These are phyloP conservation scores for Lutjanus campechanus DNA, from an alignment of 2,797 vertebrate species.

Conservation along the genomic window DNA sequence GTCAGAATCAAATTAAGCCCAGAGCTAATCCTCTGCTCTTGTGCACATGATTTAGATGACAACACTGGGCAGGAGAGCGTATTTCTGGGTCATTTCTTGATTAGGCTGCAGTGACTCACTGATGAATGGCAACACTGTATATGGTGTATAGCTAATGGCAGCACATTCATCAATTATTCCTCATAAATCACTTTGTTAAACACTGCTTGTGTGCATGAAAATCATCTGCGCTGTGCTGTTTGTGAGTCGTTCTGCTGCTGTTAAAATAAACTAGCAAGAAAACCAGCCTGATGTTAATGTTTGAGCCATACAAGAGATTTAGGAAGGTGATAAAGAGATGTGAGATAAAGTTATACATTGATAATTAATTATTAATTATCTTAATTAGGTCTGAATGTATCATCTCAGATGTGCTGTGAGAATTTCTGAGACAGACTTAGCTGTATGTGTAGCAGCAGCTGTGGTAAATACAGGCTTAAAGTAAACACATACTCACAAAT, in stretches of 20 bases:
- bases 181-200: conserved; percentile 46
- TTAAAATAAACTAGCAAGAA: conserved; percentile 11
- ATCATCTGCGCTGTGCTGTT: conserved; percentile 12
- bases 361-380: not conserved
- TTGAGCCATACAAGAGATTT: conserved; percentile 12
- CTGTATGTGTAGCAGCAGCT: not conserved
- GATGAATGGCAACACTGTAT: conserved; percentile 45
- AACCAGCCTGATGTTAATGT: conserved; percentile 7
- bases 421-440: not conserved
- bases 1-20: conserved; percentile 47
- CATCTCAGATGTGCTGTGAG: not conserved
- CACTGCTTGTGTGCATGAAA: conserved; percentile 24
- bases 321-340: not conserved
- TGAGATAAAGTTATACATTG: not conserved
- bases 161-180: conserved; percentile 49
- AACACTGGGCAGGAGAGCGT: conserved; percentile 4
- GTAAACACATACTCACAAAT: not conserved
- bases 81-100: conserved; percentile 65
- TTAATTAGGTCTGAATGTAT: not conserved
- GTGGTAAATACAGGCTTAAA: not conserved
- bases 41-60: conserved; percentile 60
- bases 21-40: conserved; percentile 32
- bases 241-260: conserved; percentile 5
- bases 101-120: conserved; percentile 53
- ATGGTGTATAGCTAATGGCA: conserved; percentile 39